Evolutionary conservation across 2,113 vertebrate genomes (phyloP).

Genomic region (Mirounga angustirostris): DNA sequence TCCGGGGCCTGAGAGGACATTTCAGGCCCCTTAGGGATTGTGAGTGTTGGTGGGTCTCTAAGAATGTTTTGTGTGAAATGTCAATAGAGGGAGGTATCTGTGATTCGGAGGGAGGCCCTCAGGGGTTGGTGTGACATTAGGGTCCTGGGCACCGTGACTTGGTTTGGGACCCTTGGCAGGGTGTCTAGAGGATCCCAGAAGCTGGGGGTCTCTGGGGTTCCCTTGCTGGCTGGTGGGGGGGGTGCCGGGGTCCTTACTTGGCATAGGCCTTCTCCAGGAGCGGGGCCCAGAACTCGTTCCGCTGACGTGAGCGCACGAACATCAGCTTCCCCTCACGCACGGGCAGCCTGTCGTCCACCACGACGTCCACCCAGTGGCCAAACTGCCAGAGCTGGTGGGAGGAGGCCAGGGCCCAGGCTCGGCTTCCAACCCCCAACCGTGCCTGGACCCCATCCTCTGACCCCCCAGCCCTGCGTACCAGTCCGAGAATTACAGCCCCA

Average conservation of each 20-base stretch:
- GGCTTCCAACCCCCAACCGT: fast-evolving
- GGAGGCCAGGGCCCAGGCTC: fast-evolving
- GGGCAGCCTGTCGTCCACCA: constrained; percentile 87
- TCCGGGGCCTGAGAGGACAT: background rate
- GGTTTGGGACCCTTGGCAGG: background rate
- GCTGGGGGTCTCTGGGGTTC: fast-evolving
- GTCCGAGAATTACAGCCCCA: background rate
- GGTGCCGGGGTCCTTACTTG: constrained; percentile 78
- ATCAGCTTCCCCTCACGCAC: constrained; percentile 83
- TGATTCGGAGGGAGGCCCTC: background rate
- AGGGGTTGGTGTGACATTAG: background rate
- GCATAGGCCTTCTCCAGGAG: constrained; percentile 89
- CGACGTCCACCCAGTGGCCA: constrained; percentile 88
- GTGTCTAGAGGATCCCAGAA: background rate
- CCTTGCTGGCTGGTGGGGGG: background rate
- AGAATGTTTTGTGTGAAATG: background rate
- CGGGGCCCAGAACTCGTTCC: constrained; percentile 87
- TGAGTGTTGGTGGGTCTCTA: background rate
- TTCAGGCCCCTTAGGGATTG: background rate
- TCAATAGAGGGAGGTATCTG: background rate
- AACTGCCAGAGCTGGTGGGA: constrained; percentile 88
- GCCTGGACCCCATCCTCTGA: background rate
- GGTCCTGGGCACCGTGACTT: background rate
- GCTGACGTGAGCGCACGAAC: constrained; percentile 84
- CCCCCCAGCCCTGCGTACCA: background rate